Conservation (phyloP, 2,113 vertebrate species). For the Neoarius graeffei region DNA sequence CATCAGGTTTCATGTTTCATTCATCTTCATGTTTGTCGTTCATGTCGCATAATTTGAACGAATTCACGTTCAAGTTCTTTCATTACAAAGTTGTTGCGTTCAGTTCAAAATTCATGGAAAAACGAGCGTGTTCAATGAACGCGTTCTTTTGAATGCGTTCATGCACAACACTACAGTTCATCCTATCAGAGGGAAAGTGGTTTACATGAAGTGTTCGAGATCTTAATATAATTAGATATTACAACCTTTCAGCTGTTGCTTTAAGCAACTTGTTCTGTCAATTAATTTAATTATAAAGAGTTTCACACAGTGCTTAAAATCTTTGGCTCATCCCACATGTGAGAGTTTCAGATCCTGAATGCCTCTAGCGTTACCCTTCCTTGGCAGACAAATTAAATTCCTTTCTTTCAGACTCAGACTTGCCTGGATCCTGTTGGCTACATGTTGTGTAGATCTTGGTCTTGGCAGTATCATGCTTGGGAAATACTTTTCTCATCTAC, state of each 20-base stretch:
- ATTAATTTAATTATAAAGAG: constrained; percentile 10
- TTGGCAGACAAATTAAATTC: constrained; percentile 28
- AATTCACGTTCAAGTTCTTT: too few species aligned
- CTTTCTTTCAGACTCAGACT: constrained; percentile 36
- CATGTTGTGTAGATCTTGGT: constrained; percentile 7
- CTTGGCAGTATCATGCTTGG: constrained; percentile 8
- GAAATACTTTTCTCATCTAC: neutral
- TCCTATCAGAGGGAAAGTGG: neutral
- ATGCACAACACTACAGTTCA: too few species aligned
- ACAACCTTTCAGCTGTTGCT: neutral
- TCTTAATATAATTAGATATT: neutral
- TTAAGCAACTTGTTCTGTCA: neutral
- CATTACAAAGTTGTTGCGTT: too few species aligned
- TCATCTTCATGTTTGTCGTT: too few species aligned
- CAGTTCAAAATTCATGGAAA: too few species aligned
- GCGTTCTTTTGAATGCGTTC: too few species aligned
- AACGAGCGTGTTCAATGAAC: too few species aligned
- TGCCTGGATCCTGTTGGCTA: constrained; percentile 39
- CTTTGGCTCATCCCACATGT: neutral
- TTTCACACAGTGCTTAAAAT: constrained; percentile 16
- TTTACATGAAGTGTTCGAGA: neutral
- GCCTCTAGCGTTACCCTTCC: constrained; percentile 32
- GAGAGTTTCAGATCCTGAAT: constrained; percentile 12
- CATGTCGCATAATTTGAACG: too few species aligned
- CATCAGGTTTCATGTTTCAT: too few species aligned